phyloP scores from a whole-genome alignment of 1,140 invertebrate species.

The Whitmania pigra region DNA sequence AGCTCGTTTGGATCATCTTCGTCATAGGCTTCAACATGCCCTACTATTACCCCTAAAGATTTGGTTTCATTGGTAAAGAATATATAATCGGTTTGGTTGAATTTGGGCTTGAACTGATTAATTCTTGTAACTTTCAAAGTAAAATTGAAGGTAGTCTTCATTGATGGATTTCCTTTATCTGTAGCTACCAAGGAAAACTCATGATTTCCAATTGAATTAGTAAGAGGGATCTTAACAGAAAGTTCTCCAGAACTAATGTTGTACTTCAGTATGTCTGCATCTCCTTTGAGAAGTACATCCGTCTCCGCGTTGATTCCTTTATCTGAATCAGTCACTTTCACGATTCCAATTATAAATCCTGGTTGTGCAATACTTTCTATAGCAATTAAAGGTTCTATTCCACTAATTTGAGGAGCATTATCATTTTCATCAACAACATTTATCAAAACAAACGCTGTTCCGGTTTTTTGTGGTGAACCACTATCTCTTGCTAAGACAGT shows the following conservation, averaged over 20 bases:
- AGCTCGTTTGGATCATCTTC: constrained; percentile 13
- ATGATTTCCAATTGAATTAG: neutral
- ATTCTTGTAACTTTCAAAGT: neutral
- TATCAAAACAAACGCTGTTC: constrained; percentile 26
- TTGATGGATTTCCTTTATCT: constrained; percentile 10
- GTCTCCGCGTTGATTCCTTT: neutral
- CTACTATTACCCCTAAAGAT: neutral
- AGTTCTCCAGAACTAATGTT: neutral
- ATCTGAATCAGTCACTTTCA: constrained; percentile 27
- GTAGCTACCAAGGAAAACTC: neutral
- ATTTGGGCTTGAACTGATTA: neutral
- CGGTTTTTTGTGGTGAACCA: constrained; percentile 28
- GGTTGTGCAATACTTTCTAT: constrained; percentile 26
- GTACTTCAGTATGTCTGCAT: constrained; percentile 6
- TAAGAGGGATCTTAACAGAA: neutral
- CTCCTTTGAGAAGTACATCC: neutral
- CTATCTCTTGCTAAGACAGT: constrained; percentile 28
- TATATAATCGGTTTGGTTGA: neutral
- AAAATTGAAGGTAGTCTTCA: neutral
- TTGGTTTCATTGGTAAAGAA: constrained; percentile 15
- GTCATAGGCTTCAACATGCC: neutral
- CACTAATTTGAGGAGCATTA: constrained; percentile 28
- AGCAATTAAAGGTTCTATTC: constrained; percentile 26
- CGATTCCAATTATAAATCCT: constrained; percentile 23
- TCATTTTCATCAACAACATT: constrained; percentile 30